These are phyloP conservation scores for Fistularia commersonii DNA, from an alignment of 2,797 vertebrate species.

Conservation along the genomic window DNA sequence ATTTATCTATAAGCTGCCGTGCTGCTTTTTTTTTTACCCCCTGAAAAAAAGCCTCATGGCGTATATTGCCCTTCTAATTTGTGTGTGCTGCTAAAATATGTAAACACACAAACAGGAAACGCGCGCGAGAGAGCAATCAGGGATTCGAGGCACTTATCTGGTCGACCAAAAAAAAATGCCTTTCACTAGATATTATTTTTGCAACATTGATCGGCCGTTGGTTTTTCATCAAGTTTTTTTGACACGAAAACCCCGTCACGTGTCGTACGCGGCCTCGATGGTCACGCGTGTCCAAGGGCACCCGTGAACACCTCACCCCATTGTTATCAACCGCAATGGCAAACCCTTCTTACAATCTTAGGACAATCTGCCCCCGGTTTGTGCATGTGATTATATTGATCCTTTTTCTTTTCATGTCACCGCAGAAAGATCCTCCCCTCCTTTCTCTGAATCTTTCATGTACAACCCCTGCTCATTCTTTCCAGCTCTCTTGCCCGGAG, in stretches of 20 bases:
- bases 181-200: no score
- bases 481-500: constrained; percentile 26
- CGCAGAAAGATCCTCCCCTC: constrained; percentile 14
- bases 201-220: no score
- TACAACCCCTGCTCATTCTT: constrained; percentile 18
- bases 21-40: constrained; percentile 28
- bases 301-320: no score
- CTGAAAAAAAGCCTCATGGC: constrained; percentile 16
- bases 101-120: not conserved
- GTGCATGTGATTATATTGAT: constrained; percentile 30
- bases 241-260: not conserved
- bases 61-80: constrained; percentile 19
- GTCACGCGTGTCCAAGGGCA: not conserved
- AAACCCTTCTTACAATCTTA: no score
- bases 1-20: constrained; percentile 23
- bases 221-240: not conserved
- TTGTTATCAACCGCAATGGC: no score
- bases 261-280: no score
- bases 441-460: constrained; percentile 5
- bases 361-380: no score
- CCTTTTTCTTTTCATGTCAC: constrained; percentile 30
- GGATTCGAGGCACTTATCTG: no score
- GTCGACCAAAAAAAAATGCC: no score
- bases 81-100: constrained; percentile 22
- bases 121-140: no score